Evolutionary conservation across 2,888 invertebrate genomes (phyloP).

Genomic region (Steinernema hermaphroditum): DNA sequence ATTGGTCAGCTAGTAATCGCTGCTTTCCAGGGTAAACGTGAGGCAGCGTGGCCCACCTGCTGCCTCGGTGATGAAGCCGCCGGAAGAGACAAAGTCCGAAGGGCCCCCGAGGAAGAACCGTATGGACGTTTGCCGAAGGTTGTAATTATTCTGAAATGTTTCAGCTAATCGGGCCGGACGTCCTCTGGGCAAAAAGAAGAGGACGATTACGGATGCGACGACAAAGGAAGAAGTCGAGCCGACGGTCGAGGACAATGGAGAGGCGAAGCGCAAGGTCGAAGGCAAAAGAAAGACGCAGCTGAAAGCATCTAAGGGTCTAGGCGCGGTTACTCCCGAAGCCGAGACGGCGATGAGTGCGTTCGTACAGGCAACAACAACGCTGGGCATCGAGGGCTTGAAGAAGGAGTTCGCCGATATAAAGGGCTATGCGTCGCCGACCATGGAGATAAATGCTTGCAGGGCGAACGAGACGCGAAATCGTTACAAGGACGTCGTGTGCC

Average conservation of each 20-base stretch:
- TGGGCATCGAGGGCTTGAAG: constrained; percentile 33
- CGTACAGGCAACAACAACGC: constrained; percentile 14
- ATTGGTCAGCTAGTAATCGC: too few relatives aligned
- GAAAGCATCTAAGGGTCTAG: neutral
- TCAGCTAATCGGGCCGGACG: too few relatives aligned
- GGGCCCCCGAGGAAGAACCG: too few relatives aligned
- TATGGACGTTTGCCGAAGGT: too few relatives aligned
- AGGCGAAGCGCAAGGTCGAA: neutral
- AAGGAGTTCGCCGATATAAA: constrained; percentile 36
- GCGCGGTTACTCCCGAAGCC: constrained; percentile 23
- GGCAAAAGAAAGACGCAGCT: neutral
- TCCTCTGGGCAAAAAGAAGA: too few relatives aligned
- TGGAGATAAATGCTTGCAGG: neutral
- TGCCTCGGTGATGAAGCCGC: too few relatives aligned
- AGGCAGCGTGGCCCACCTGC: too few relatives aligned
- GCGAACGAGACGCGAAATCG: constrained; percentile 37
- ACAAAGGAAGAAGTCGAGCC: neutral
- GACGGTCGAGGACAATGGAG: neutral
- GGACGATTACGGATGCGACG: too few relatives aligned
- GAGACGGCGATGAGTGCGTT: constrained; percentile 35
- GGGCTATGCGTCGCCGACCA: constrained; percentile 21
- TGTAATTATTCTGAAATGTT: too few relatives aligned
- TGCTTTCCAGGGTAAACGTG: too few relatives aligned
- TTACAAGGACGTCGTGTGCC: constrained; percentile 39
- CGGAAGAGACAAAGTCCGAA: too few relatives aligned